Percentiles rank a stretch among this genome's conserved stretches.
These are phyloP conservation scores for Mesitornis unicolor DNA, from an alignment of 2,113 vertebrate species.

Conservation along the genomic window DNA sequence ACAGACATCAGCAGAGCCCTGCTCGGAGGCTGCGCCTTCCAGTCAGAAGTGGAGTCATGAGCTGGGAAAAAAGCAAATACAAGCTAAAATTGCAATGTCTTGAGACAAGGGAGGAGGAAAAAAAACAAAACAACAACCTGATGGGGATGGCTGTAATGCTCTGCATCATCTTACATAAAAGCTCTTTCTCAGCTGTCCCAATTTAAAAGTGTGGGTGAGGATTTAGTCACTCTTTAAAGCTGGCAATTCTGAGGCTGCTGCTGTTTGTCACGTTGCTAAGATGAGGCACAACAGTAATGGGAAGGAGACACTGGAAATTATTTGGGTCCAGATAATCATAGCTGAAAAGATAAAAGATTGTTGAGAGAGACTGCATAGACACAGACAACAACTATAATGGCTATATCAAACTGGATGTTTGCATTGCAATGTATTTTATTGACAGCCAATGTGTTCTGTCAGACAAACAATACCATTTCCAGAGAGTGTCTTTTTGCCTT, in stretches of 20 bases:
- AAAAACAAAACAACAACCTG: neutral
- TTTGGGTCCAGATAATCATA: neutral
- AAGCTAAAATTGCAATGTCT: conserved; percentile 6
- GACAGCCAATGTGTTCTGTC: neutral
- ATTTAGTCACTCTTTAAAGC: neutral
- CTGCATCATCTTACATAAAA: conserved; percentile 13
- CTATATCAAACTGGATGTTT: neutral
- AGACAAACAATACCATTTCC: neutral
- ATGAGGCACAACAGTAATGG: neutral
- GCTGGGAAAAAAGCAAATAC: conserved; percentile 4
- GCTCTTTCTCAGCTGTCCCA: neutral
- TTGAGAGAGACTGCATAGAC: neutral
- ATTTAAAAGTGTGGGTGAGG: conserved; percentile 19
- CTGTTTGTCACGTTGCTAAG: neutral
- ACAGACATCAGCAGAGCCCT: neutral
- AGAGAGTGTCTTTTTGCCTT: neutral
- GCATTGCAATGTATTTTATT: neutral
- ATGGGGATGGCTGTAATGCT: neutral
- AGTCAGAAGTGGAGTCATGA: neutral
- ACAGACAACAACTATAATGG: neutral
- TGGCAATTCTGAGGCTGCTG: neutral
- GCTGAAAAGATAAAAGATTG: neutral
- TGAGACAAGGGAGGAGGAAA: neutral
- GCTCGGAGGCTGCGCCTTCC: neutral
- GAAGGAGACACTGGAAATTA: neutral